Percentiles rank a stretch among this genome's conserved stretches.
These are phyloP conservation scores for Todus mexicanus DNA, from an alignment of 2,797 vertebrate genomes.

Conservation along the genomic window DNA sequence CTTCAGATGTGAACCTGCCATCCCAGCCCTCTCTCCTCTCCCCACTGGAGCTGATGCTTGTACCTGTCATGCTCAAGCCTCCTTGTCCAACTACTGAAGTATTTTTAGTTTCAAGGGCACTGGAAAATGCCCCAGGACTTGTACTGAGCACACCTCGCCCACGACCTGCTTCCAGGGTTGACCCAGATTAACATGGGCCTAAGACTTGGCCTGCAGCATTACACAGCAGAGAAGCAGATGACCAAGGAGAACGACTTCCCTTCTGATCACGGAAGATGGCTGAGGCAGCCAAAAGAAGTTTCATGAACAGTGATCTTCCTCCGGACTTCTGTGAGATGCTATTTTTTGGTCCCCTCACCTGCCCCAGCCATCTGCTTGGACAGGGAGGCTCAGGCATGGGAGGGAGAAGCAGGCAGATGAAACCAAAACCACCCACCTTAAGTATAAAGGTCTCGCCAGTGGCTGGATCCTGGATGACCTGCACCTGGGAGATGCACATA, in stretches of 20 bases:
- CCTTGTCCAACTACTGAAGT: not conserved
- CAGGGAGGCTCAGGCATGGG: not conserved
- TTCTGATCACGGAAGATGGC: not conserved
- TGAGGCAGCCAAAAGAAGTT: not conserved
- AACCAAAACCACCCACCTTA: conserved; percentile 82
- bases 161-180: not conserved
- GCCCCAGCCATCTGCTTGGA: not conserved
- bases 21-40: not conserved
- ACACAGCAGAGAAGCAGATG: not conserved
- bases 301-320: not conserved
- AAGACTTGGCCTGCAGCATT: not conserved
- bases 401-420: not conserved
- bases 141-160: not conserved
- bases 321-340: not conserved
- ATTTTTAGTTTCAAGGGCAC: not conserved
- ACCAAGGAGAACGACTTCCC: not conserved
- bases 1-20: not conserved
- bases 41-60: not conserved
- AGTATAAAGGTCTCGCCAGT: conserved; percentile 90
- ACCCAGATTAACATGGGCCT: fast-evolving
- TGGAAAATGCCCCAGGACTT: not conserved
- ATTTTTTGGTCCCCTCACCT: not conserved
- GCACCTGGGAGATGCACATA: conserved; percentile 79
- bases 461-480: conserved; percentile 87
- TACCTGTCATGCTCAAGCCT: not conserved